Percentiles rank a stretch among this genome's conserved stretches.
Conservation (phyloP, 2,113 vertebrate species). For the Narcine bancroftii region DNA sequence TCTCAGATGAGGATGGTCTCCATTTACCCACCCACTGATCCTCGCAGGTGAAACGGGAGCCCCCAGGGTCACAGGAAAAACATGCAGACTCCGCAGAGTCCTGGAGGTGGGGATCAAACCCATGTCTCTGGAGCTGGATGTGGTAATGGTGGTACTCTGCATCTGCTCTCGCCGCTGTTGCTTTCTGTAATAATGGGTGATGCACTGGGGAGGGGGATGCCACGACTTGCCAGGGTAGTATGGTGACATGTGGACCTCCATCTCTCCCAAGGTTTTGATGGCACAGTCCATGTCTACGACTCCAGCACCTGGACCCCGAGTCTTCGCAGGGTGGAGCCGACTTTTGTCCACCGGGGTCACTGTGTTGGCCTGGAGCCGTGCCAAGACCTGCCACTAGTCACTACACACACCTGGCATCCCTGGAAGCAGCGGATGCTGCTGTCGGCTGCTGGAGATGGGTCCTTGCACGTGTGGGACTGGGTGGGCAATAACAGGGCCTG, state of each 20-base stretch:
- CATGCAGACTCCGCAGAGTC: no score
- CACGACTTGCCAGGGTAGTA: no score
- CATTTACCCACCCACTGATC: no score
- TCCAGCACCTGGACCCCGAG: not conserved
- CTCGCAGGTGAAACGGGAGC: no score
- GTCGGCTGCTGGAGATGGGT: slow-evolving; percentile 14
- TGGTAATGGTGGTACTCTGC: not conserved
- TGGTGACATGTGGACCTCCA: no score
- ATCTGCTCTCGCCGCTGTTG: not conserved
- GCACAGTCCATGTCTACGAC: slow-evolving; percentile 28
- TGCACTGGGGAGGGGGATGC: no score
- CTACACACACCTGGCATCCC: slow-evolving; percentile 13
- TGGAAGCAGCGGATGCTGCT: not conserved
- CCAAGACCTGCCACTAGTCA: not conserved
- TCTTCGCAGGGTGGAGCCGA: not conserved
- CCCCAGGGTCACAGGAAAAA: no score
- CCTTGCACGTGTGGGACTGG: slow-evolving; percentile 36
- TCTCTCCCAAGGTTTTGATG: slow-evolving; percentile 21
- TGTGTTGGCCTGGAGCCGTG: not conserved
- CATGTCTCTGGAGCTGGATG: no score
- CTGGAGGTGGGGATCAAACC: no score
- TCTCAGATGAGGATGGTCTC: no score
- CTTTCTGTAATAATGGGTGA: no score
- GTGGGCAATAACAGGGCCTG: no score
- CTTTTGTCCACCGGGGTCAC: slow-evolving; percentile 32